These are phyloP conservation scores for Xenopus petersii DNA, from an alignment of 2,797 vertebrate genomes.

Conservation along the genomic window DNA sequence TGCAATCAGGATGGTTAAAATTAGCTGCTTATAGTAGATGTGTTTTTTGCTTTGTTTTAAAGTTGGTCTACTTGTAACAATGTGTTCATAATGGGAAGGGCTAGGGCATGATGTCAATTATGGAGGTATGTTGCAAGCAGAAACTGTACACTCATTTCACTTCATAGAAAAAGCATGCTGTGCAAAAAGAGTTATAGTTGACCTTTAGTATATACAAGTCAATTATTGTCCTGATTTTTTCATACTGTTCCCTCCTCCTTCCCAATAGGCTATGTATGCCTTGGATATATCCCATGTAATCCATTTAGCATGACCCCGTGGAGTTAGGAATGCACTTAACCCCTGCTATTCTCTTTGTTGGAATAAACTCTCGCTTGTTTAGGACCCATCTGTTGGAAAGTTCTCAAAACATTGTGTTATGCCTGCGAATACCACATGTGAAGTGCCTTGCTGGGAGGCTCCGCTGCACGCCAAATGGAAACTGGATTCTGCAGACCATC, in stretches of 20 bases:
- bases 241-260: neutral
- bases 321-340: constrained; percentile 55
- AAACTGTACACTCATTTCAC: too few relatives aligned
- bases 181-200: too few relatives aligned
- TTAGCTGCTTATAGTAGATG: too few relatives aligned
- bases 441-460: constrained; percentile 53
- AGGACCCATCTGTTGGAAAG: constrained; percentile 55
- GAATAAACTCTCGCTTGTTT: constrained; percentile 52
- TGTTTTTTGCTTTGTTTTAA: too few relatives aligned
- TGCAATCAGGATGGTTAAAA: too few relatives aligned
- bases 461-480: constrained; percentile 57
- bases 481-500: constrained; percentile 18
- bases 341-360: constrained; percentile 55
- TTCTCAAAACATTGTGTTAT: constrained; percentile 57
- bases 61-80: too few relatives aligned
- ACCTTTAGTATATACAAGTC: too few relatives aligned
- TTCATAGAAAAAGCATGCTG: too few relatives aligned
- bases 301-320: constrained; percentile 59
- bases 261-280: neutral
- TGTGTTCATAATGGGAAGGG: too few relatives aligned
- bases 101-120: too few relatives aligned
- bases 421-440: constrained; percentile 51
- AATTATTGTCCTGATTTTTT: too few relatives aligned
- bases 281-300: constrained; percentile 50
- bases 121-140: too few relatives aligned